A percentile compares a stretch with the other conserved stretches of the same genome.
These are phyloP conservation scores for Orchestes rusci DNA, from an alignment of 2,888 invertebrate species.

Conservation along the genomic window DNA sequence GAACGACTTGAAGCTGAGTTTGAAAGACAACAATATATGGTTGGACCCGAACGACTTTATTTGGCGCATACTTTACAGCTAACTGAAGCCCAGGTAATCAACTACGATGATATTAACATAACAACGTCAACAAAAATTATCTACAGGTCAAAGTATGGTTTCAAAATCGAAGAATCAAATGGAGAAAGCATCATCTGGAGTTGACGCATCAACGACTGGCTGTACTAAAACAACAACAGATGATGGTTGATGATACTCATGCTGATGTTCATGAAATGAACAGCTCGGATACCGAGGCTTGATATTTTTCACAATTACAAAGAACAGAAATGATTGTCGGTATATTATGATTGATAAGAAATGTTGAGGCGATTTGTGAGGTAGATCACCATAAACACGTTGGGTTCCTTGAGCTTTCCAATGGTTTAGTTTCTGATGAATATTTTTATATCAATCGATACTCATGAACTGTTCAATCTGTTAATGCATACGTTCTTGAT, in stretches of 20 bases:
- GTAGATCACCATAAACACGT: too few species aligned
- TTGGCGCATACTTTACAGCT: conserved; percentile 81
- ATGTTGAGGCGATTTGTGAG: too few species aligned
- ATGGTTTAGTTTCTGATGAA: too few species aligned
- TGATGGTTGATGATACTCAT: conserved; percentile 44
- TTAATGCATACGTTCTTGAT: too few species aligned
- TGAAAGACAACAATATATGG: conserved; percentile 96
- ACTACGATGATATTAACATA: neutral
- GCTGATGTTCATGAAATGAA: conserved; percentile 47
- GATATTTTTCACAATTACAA: too few species aligned
- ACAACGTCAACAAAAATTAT: neutral
- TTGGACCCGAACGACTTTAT: conserved; percentile 89
- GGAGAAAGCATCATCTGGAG: conserved; percentile 92
- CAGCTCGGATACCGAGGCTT: conserved; percentile 42
- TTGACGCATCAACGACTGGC: conserved; percentile 81
- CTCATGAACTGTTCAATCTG: too few species aligned
- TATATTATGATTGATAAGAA: too few species aligned
- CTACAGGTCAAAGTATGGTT: conserved; percentile 85
- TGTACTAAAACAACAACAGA: conserved; percentile 48
- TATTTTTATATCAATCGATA: too few species aligned
- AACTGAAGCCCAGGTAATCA: conserved; percentile 76
- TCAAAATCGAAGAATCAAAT: conserved; percentile 90
- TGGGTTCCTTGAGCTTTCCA: too few species aligned
- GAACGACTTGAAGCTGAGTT: conserved; percentile 92
- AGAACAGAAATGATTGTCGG: too few species aligned